These are phyloP conservation scores for Anthopleura sola DNA, from an alignment of 64 coral and sea anemone genomes.

Conservation along the genomic window DNA sequence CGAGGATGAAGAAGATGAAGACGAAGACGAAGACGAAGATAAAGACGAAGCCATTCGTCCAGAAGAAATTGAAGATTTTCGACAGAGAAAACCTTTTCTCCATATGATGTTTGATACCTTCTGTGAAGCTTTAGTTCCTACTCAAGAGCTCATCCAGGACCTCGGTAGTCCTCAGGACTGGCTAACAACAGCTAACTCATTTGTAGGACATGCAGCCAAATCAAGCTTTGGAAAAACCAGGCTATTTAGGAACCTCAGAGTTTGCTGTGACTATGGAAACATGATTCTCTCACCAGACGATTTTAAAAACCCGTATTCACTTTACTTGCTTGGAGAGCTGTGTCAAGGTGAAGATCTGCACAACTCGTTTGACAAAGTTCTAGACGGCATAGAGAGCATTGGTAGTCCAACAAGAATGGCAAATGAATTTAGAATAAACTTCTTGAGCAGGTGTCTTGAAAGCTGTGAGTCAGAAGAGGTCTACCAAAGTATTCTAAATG, in stretches of 20 bases:
- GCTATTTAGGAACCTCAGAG: not conserved
- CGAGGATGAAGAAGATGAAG: not conserved
- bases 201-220: not conserved
- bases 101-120: not conserved
- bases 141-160: not conserved
- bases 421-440: not conserved
- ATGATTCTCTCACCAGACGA: conserved; percentile 8
- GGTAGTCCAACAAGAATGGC: not conserved
- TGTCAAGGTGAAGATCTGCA: not conserved
- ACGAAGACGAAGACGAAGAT: not conserved
- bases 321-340: not conserved
- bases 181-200: not conserved
- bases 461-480: not conserved
- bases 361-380: not conserved
- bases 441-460: not conserved
- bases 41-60: not conserved
- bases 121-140: not conserved
- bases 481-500: not conserved
- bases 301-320: not conserved
- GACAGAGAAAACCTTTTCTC: not conserved
- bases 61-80: not conserved
- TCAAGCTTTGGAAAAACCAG: not conserved
- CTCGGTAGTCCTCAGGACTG: not conserved
- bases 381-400: not conserved
- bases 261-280: conserved; percentile 4